A percentile compares a stretch with the other conserved stretches of the same genome.
Evolutionary conservation across 2,113 vertebrate genomes (phyloP).

Genomic region (Aepyceros melampus): DNA sequence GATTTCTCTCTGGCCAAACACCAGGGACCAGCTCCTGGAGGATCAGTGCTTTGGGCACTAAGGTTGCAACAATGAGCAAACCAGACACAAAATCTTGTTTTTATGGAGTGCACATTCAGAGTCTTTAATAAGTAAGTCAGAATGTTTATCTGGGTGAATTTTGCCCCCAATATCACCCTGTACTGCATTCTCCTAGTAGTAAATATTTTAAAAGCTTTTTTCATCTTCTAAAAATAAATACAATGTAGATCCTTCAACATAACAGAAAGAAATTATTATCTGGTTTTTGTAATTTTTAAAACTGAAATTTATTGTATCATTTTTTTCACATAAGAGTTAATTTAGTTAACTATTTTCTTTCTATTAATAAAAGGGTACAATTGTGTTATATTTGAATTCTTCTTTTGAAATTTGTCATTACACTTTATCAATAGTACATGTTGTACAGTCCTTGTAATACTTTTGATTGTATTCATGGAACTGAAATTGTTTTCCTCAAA

Average conservation of each 20-base stretch:
- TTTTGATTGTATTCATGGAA: background rate
- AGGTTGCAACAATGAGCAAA: background rate
- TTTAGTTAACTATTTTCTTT: background rate
- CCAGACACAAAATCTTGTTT: background rate
- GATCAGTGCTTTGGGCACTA: background rate
- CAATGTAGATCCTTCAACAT: background rate
- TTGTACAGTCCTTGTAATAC: background rate
- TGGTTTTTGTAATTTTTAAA: background rate
- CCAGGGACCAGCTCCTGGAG: background rate
- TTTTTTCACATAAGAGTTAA: background rate
- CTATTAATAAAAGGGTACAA: background rate
- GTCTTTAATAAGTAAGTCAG: background rate
- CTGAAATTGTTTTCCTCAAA: background rate
- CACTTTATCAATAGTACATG: background rate
- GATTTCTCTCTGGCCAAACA: background rate
- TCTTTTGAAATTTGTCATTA: background rate
- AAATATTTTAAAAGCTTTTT: background rate
- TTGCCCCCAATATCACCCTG: background rate
- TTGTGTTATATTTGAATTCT: background rate
- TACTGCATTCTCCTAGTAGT: background rate
- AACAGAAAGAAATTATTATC: background rate
- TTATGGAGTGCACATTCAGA: background rate
- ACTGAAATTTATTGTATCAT: background rate
- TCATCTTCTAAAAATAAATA: background rate
- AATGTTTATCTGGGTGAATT: background rate